Conservation (phyloP, 2,888 invertebrate species). For the Aspidiotus rigidus region DNA sequence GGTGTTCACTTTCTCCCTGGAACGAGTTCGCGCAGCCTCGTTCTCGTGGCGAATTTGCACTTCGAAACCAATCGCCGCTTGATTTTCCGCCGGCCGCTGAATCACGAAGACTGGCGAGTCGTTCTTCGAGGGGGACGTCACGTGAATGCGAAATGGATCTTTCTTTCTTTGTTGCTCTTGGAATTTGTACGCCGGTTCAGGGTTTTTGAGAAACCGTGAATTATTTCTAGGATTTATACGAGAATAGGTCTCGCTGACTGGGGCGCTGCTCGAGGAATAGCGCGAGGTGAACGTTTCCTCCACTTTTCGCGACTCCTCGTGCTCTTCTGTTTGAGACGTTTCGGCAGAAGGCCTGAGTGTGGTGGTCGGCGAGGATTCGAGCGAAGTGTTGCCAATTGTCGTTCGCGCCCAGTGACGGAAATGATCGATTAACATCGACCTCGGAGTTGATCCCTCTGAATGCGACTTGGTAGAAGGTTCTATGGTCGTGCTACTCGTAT, state of each 20-base stretch:
- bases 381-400: neutral
- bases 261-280: too few relatives aligned
- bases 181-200: conserved; percentile 5
- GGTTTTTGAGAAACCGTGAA: conserved; percentile 22
- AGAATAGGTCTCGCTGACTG: neutral
- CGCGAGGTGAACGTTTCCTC: too few relatives aligned
- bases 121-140: neutral
- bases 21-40: neutral
- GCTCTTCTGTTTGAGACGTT: neutral
- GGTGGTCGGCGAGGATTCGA: too few relatives aligned
- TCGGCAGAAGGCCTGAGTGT: too few relatives aligned
- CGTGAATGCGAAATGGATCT: neutral
- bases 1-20: neutral
- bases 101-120: conserved; percentile 2
- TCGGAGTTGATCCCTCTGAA: neutral
- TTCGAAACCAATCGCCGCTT: neutral
- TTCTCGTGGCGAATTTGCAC: conserved; percentile 2
- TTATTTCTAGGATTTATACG: conserved; percentile 17
- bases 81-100: neutral
- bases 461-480: neutral
- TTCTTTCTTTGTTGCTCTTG: neutral
- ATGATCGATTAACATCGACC: neutral
- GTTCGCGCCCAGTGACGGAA: neutral
- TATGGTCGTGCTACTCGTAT: neutral
- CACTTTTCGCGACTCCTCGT: neutral